These are phyloP conservation scores for Paraplagusia blochii DNA, from an alignment of 2,113 vertebrate genomes.

Conservation along the genomic window DNA sequence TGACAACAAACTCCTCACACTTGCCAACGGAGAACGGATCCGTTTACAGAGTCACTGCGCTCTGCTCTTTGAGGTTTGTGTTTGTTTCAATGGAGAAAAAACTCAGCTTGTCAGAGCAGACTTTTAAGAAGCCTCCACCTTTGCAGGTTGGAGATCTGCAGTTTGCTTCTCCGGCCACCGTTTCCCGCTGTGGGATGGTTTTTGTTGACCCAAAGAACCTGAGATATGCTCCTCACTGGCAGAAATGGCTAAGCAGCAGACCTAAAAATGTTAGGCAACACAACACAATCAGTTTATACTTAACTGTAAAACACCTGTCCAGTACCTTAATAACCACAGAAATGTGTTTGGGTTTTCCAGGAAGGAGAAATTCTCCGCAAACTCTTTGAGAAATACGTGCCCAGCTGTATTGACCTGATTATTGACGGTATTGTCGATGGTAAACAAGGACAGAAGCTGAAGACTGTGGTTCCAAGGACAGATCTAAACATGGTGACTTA, in stretches of 20 bases:
- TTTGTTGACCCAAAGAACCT: conserved; percentile 96
- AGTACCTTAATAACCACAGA: background rate
- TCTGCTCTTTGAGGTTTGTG: conserved; percentile 88
- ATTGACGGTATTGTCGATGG: conserved; percentile 86
- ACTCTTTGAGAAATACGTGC: conserved; percentile 91
- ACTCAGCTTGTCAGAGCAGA: background rate
- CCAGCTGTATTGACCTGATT: conserved; percentile 84
- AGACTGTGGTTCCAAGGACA: conserved; percentile 89
- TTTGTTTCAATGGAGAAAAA: too few species aligned
- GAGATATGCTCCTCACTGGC: conserved; percentile 87
- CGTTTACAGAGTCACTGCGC: conserved; percentile 91
- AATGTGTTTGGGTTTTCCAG: conserved; percentile 25
- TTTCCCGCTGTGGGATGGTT: conserved; percentile 97
- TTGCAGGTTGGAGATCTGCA: conserved; percentile 92
- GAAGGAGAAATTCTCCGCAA: conserved; percentile 74
- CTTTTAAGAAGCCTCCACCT: background rate
- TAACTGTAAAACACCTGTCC: background rate
- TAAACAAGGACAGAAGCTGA: conserved; percentile 82
- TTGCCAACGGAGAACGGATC: conserved; percentile 95
- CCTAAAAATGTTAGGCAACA: conserved; percentile 71
- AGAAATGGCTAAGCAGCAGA: conserved; percentile 84
- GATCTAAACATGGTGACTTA: conserved; percentile 91
- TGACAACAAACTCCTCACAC: conserved; percentile 92
- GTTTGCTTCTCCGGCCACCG: conserved; percentile 94
- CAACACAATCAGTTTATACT: background rate